Evolutionary conservation across 2,797 vertebrate species (phyloP), one percentile per base, ranked within the genome.

Genomic region (Clamator glandarius): DNA sequence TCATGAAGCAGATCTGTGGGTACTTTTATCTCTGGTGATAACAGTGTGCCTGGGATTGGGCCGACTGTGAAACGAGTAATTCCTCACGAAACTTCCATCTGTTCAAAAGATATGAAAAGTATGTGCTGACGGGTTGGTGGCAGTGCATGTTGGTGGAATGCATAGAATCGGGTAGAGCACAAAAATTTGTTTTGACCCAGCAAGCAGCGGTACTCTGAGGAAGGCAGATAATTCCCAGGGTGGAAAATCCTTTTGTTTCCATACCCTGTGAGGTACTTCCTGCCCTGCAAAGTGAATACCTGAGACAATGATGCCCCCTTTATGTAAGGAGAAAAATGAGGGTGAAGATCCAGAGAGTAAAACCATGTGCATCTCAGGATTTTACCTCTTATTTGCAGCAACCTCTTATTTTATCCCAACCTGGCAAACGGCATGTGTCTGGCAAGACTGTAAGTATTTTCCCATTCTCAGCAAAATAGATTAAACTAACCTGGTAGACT

Each of bases 11-110:
- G 31, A 75, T 75, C 26, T 63, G 46, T 61, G 50, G 44, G 23
- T 19, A 90, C 28, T 66, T 77, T 42, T 61, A 63, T 70, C 77
- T 58, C 36, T 50, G 58, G 44, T 86, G 64, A 50, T 75, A 82
- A 87, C 67, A 72, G 44, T 52, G 23, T 83, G 55, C 51, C 66
- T 68, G 85, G 55, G 68, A 58, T 59, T 55, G 77, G 50, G 26
- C 54, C 95, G 70, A 79, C 74, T 83, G 89, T 66, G 36, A 92
- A 84, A 67, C 29, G 58, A 70, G 36, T 58, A 90, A 72, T 92
- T 87, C 51, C 44, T 76, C 52, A 15, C 63, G 18, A 68, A 89
- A 79, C 35, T 74, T 50, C 67, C 67, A 39, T 95, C 83, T 89
- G 54, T 59, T 89, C 9, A 2, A 81, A 86, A 80, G 52, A 36